Evolutionary conservation across 2,888 invertebrate genomes (phyloP).

Genomic region (Penaeus monodon): DNA sequence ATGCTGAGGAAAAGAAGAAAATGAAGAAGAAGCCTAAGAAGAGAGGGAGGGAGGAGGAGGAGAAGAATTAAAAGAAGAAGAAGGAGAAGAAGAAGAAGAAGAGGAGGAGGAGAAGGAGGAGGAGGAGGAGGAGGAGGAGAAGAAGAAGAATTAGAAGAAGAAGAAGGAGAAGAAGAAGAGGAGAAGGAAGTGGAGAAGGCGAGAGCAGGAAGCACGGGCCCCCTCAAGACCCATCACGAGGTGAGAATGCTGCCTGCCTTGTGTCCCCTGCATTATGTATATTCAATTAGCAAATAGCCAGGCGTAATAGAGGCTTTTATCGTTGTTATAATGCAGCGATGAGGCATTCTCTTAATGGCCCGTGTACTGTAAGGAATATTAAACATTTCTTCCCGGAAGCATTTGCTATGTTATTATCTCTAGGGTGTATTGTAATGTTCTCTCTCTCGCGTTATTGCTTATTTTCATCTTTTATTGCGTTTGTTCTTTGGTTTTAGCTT

Average conservation of each 20-base stretch:
- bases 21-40: neutral
- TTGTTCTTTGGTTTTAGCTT: no score
- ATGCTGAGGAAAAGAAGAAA: no score
- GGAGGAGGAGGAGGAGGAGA: neutral
- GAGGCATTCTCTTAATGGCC: constrained; percentile 51
- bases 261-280: constrained; percentile 49
- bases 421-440: no score
- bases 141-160: neutral
- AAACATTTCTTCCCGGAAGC: constrained; percentile 26
- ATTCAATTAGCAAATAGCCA: constrained; percentile 60
- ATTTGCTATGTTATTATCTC: no score
- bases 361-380: constrained; percentile 45
- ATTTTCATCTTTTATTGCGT: no score
- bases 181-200: neutral
- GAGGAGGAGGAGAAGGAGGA: neutral
- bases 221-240: constrained; percentile 33
- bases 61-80: neutral
- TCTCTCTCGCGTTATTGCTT: no score
- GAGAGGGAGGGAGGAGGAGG: neutral
- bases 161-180: neutral
- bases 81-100: neutral
- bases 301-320: constrained; percentile 53
- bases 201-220: neutral
- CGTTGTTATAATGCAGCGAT: constrained; percentile 49
- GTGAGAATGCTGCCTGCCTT: constrained; percentile 48